These are phyloP conservation scores for Balanococcus diminutus DNA, from an alignment of 2,888 invertebrate genomes.

Conservation along the genomic window DNA sequence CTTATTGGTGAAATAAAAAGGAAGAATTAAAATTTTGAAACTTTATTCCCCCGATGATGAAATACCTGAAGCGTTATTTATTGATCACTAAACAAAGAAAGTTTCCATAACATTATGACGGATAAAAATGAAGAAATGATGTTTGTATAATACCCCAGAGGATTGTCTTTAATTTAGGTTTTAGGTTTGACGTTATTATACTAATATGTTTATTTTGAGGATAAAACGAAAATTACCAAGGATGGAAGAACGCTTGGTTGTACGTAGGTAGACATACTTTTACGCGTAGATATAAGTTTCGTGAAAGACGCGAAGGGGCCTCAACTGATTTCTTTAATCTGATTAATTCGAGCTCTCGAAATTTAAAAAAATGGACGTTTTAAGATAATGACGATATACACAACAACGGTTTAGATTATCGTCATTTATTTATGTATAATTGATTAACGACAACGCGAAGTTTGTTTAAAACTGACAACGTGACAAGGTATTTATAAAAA, in stretches of 20 bases:
- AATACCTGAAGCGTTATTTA: constrained; percentile 19
- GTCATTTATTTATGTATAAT: neutral
- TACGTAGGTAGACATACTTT: neutral
- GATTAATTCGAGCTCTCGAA: neutral
- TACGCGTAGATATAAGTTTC: neutral
- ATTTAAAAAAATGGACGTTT: neutral
- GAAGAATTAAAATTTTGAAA: neutral
- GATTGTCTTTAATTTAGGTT: neutral
- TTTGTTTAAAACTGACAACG: neutral
- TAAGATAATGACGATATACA: neutral
- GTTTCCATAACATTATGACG: neutral
- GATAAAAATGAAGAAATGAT: constrained; percentile 1
- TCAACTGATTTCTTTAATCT: constrained; percentile 7
- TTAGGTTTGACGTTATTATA: constrained; percentile 9
- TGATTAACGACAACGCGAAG: neutral
- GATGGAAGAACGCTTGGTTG: neutral
- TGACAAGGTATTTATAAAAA: neutral
- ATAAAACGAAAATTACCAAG: neutral
- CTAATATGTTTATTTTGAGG: neutral
- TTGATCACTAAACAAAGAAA: constrained; percentile 2
- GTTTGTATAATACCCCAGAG: neutral
- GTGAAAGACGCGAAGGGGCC: neutral
- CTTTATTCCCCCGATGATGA: neutral
- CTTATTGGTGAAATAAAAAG: neutral
- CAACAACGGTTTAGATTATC: neutral